Base-by-base conservation (phyloP, 2,888 invertebrate species). In the Oxyscelio sp. region DNA sequence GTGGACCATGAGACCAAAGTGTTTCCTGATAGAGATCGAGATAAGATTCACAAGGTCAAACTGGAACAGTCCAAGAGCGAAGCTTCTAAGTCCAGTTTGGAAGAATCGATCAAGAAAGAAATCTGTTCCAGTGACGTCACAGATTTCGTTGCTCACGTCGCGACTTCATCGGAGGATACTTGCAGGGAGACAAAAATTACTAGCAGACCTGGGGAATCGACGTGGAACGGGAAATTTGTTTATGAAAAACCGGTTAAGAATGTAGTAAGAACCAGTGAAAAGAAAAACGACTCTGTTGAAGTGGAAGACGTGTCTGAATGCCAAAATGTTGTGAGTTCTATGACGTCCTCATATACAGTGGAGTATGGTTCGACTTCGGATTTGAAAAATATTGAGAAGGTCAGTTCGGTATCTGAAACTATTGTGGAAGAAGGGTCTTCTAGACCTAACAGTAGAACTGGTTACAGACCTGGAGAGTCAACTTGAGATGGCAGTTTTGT, bases 291-390 rank as follows among this genome's bases (percentile, higher is more conserved):
- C n/a, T 88, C 90, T 21, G 87, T 93, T 13, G 92, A 93, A 24
- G 90, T 94, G 5, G 87, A 89, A 91, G 90, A 95, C 93, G 63
- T 95, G 92, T 43, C 78, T 40, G 74, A 87, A 19, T 24, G 63
- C 0, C 83, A 81, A 11, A 85, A 85, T 45, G 0, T 95, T 80
- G 95, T 95, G 75, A 94, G 95, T 4, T 96, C 96, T 34, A 95
- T 96, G 40, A 96, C 96, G 1, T 95, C 96, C 17, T 96, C 96
- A 15, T 96, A 96, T 89, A 95, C 96, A 31, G 95, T 96, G 56
- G 96, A 96, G 45, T 91, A 91, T 68, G 90, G 88, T 11, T 83
- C 85, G 0, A 82, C 74, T 2, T 75, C 73, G 56, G 85, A 87
- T 48, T 17, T 84, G 56, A 90, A 89, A 50, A 90, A 88, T 22